Conservation (phyloP, 1,140 invertebrate species). For the Sinonovacula constricta region DNA sequence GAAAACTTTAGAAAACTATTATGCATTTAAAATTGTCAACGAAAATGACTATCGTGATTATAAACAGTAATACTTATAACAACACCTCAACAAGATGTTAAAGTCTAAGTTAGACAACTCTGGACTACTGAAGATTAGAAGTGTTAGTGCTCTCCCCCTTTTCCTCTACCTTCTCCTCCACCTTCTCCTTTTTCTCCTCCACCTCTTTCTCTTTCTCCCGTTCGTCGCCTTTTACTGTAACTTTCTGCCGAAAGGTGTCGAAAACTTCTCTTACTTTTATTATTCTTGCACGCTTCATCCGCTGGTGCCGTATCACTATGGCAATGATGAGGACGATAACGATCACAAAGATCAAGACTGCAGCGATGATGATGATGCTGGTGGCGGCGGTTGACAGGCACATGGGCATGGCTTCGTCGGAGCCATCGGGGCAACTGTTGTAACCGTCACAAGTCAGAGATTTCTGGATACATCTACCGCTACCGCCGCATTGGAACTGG, state of each 20-base stretch:
- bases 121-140: too few species aligned
- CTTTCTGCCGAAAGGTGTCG: conserved; percentile 38
- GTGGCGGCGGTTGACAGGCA: conserved; percentile 40
- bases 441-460: conserved; percentile 28
- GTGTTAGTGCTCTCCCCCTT: too few species aligned
- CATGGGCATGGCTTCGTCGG: conserved; percentile 42
- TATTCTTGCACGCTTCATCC: conserved; percentile 34
- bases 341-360: conserved; percentile 13
- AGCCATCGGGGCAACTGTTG: conserved; percentile 22
- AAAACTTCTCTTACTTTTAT: conserved; percentile 54
- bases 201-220: too few species aligned
- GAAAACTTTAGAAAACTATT: too few species aligned
- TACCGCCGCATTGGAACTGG: conserved; percentile 28
- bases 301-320: conserved; percentile 5
- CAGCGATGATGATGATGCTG: conserved; percentile 13
- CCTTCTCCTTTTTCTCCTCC: too few species aligned
- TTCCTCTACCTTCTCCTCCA: too few species aligned
- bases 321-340: conserved; percentile 28
- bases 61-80: too few species aligned
- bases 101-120: too few species aligned
- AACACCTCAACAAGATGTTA: too few species aligned
- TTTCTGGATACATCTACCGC: conserved; percentile 20
- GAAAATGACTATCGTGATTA: too few species aligned
- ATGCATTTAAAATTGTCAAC: too few species aligned
- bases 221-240: too few species aligned